phyloP scores from a whole-genome alignment of 2,113 vertebrate species.

The Paralichthys olivaceus region DNA sequence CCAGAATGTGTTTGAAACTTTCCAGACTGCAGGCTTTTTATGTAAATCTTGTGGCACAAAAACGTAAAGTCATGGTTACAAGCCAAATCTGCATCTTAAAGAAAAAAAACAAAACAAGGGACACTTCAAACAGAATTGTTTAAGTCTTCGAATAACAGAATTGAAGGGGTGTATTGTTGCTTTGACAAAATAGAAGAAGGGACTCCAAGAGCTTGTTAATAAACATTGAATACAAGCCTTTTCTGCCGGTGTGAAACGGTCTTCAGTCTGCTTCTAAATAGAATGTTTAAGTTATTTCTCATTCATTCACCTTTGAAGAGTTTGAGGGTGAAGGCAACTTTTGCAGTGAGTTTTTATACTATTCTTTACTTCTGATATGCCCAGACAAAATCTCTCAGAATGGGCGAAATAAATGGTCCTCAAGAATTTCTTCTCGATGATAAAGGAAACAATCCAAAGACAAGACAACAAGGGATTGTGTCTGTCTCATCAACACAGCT shows the following conservation, averaged over 20 bases:
- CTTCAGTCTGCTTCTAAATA: slow-evolving; percentile 18
- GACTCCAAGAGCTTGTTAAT: slow-evolving; percentile 75
- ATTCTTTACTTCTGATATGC: slow-evolving; percentile 46
- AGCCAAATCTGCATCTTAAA: slow-evolving; percentile 73
- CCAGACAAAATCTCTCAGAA: slow-evolving; percentile 41
- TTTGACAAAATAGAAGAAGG: slow-evolving; percentile 68
- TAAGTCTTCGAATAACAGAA: slow-evolving; percentile 77
- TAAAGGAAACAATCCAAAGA: slow-evolving; percentile 51
- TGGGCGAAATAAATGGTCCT: slow-evolving; percentile 46
- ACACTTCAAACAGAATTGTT: slow-evolving; percentile 84
- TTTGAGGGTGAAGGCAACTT: slow-evolving; percentile 14
- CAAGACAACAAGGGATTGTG: slow-evolving; percentile 31
- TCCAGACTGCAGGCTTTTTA: slow-evolving; percentile 81
- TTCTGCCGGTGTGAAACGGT: slow-evolving; percentile 40
- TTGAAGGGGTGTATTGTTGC: slow-evolving; percentile 71
- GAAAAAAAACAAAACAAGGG: slow-evolving; percentile 41
- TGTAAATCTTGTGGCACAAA: slow-evolving; percentile 82
- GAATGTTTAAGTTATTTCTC: slow-evolving; percentile 24
- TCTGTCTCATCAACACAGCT: slow-evolving; percentile 23
- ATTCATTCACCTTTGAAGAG: slow-evolving; percentile 39
- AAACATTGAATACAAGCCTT: slow-evolving; percentile 66
- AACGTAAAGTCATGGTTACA: slow-evolving; percentile 71
- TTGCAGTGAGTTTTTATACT: slow-evolving; percentile 18
- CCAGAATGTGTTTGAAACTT: slow-evolving; percentile 82
- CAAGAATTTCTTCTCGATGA: slow-evolving; percentile 50